These are phyloP conservation scores for Latrodectus elegans DNA, from an alignment of 2,888 invertebrate species.

Conservation along the genomic window DNA sequence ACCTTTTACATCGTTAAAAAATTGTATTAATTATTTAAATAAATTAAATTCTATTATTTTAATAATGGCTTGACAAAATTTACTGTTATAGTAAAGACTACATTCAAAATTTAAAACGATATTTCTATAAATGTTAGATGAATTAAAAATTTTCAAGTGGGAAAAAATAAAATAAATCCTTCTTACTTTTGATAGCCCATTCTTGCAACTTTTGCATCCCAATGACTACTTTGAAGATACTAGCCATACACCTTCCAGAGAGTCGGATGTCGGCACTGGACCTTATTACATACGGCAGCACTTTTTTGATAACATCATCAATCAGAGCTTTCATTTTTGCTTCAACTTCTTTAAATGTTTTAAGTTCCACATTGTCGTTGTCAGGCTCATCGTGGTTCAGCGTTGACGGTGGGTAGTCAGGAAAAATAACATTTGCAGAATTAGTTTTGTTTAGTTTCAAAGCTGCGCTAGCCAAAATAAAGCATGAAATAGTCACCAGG, in stretches of 20 bases:
- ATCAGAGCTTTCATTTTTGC: conserved; percentile 43
- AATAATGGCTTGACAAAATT: too few species aligned
- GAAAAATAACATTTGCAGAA: conserved; percentile 26
- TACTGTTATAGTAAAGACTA: too few species aligned
- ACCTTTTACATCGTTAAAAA: too few species aligned
- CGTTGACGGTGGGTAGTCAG: conserved; percentile 20
- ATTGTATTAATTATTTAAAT: too few species aligned
- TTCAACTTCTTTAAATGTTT: conserved; percentile 59
- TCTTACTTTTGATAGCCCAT: conserved; percentile 64
- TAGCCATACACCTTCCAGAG: conserved; percentile 62
- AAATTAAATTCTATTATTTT: too few species aligned
- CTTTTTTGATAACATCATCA: conserved; percentile 58
- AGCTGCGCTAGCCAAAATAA: not conserved
- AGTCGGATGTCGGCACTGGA: conserved; percentile 60
- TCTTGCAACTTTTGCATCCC: conserved; percentile 67
- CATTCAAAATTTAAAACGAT: too few species aligned
- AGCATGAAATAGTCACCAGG: not conserved
- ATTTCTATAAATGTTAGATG: too few species aligned
- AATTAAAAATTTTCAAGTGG: too few species aligned
- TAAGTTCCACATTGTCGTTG: conserved; percentile 46
- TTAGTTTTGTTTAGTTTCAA: conserved; percentile 9
- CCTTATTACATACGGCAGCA: conserved; percentile 53
- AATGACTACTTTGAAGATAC: conserved; percentile 59
- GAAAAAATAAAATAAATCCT: not conserved
- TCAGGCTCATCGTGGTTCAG: not conserved